A percentile compares a stretch with the other conserved stretches of the same genome.
Evolutionary conservation across 2,797 vertebrate species (phyloP).

Genomic region (Paguma larvata): DNA sequence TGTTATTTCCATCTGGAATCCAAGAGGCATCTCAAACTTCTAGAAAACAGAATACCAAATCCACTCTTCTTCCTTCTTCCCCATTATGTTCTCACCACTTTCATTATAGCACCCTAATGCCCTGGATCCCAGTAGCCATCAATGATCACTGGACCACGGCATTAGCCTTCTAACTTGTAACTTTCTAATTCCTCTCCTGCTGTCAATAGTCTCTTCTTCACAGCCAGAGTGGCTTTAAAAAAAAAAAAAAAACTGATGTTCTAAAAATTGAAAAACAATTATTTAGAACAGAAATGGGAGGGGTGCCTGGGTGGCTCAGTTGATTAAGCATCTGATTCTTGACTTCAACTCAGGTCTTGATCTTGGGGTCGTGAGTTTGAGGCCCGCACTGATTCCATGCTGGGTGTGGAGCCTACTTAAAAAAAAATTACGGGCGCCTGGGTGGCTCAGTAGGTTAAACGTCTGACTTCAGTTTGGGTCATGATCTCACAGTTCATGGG

Average conservation of each 20-base stretch:
- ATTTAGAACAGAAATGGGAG: not conserved
- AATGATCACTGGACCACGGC: not conserved
- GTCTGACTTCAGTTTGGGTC: too few species aligned
- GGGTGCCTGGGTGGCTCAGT: too few species aligned
- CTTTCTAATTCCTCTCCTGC: not conserved
- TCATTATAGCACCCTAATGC: not conserved
- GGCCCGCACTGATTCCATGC: too few species aligned
- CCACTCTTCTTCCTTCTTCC: not conserved
- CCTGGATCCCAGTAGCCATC: not conserved
- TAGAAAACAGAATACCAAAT: not conserved
- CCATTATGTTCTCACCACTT: not conserved
- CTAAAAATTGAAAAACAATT: slow-evolving; percentile 19
- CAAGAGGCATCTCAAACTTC: not conserved
- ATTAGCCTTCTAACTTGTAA: not conserved
- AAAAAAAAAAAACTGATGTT: not conserved
- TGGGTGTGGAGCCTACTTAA: too few species aligned
- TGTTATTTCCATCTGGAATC: slow-evolving; percentile 23
- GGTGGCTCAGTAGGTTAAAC: too few species aligned
- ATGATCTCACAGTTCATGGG: too few species aligned
- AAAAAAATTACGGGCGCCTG: too few species aligned
- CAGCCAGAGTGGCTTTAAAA: not conserved
- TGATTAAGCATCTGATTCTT: too few species aligned
- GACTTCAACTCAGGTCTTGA: too few species aligned
- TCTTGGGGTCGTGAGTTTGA: too few species aligned
- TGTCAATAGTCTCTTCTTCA: slow-evolving; percentile 23